Conservation (phyloP, 2,888 invertebrate species). For the Hymenopus coronatus region DNA sequence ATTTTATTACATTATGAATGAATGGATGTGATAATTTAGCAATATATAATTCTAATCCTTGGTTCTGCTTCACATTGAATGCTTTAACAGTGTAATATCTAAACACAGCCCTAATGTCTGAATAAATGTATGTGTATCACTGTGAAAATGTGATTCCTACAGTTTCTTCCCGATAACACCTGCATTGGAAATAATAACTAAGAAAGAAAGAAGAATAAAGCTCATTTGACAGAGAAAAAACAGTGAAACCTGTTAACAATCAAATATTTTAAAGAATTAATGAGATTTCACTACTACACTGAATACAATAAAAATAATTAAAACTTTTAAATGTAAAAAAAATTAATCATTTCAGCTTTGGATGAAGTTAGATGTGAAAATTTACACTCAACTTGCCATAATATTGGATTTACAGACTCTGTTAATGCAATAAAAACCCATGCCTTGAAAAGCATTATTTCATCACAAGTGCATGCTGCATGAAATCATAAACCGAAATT, state of each 20-base stretch:
- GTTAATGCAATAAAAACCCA: neutral
- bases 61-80: too few species aligned
- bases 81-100: too few species aligned
- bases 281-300: neutral
- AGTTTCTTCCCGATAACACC: neutral
- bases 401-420: neutral
- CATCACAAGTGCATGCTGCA: slow-evolving; percentile 2
- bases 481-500: slow-evolving; percentile 23
- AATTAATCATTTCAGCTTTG: neutral
- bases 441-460: neutral
- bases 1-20: too few species aligned
- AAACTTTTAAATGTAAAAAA: neutral
- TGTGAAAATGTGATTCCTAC: neutral
- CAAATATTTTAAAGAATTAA: neutral
- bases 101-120: too few species aligned
- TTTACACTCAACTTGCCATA: neutral
- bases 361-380: neutral
- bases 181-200: neutral
- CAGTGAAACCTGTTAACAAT: slow-evolving; percentile 26
- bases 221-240: neutral
- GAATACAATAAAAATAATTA: neutral
- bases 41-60: too few species aligned
- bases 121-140: neutral
- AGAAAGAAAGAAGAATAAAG: neutral
- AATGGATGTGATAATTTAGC: too few species aligned